Evolutionary conservation across 30 jellyfish, hydroid and myxozoan genomes (phyloP).

Genomic region (Hydractinia symbiolongicarpus): DNA sequence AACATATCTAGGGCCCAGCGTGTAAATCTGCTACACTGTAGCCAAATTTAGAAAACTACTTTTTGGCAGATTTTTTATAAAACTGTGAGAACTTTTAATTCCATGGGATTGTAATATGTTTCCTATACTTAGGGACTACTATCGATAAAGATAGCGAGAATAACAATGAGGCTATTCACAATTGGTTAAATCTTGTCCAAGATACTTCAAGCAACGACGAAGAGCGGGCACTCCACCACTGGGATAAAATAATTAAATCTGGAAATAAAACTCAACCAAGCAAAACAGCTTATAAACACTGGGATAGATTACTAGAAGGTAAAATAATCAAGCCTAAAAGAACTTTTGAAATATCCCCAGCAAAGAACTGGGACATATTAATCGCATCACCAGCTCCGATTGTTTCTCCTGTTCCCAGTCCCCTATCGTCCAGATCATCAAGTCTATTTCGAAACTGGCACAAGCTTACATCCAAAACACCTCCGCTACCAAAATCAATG

Average conservation of each 20-base stretch:
- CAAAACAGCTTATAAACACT: conserved; percentile 11
- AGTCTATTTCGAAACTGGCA: conserved; percentile 6
- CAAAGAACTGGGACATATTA: neutral
- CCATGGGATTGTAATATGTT: no score
- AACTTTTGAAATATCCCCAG: neutral
- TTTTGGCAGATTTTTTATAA: no score
- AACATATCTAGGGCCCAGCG: no score
- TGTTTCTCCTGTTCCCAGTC: conserved; percentile 20
- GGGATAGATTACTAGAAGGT: conserved; percentile 42
- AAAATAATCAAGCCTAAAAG: conserved; percentile 12
- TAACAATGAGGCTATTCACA: conserved; percentile 10
- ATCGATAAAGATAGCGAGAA: neutral
- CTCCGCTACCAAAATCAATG: conserved; percentile 12
- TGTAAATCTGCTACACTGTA: no score
- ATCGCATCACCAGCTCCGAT: neutral
- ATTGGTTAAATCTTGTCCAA: conserved; percentile 8
- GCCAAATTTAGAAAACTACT: no score
- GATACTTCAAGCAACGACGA: conserved; percentile 16
- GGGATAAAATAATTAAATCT: conserved; percentile 14
- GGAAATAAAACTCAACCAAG: neutral
- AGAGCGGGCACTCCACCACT: conserved; percentile 12
- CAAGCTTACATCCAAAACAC: neutral
- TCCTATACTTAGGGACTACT: neutral
- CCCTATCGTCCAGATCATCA: conserved; percentile 17
- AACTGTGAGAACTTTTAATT: no score